These are phyloP conservation scores for Pogonocichla stellata DNA, from an alignment of 2,113 vertebrate genomes.

Conservation along the genomic window DNA sequence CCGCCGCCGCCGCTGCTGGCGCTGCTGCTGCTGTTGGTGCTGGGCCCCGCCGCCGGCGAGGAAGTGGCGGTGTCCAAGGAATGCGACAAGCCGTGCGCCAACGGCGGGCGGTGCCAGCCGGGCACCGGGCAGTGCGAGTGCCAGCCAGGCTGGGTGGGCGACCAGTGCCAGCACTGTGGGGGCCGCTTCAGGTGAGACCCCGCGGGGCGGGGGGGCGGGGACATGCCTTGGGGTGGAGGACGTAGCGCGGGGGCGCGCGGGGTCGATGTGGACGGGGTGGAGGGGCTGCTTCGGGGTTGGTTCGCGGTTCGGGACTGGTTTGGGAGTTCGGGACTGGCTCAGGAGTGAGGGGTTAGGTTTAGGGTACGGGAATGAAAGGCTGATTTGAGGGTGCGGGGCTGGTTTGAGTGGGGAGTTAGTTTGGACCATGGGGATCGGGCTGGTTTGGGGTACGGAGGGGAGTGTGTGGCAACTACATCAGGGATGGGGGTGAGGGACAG, in stretches of 20 bases:
- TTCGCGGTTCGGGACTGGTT: no score
- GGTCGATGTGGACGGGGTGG: no score
- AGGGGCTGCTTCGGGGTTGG: background rate
- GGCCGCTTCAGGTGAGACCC: conserved; percentile 88
- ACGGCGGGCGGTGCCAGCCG: conserved; percentile 87
- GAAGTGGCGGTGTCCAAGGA: conserved; percentile 80
- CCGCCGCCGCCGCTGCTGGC: background rate
- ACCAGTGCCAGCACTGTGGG: conserved; percentile 98
- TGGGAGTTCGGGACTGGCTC: no score
- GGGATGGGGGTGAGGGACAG: background rate
- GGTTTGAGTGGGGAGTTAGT: background rate
- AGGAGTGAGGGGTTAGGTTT: no score
- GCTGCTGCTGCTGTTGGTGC: conserved; percentile 3
- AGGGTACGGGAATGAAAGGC: background rate
- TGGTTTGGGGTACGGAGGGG: background rate
- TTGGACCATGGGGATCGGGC: background rate
- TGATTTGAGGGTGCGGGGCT: background rate
- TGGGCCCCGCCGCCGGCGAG: background rate
- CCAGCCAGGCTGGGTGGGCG: conserved; percentile 91
- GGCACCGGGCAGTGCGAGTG: conserved; percentile 86
- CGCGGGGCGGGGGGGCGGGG: background rate
- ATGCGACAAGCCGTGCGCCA: conserved; percentile 90
- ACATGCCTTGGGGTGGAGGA: no score
- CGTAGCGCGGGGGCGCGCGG: no score
- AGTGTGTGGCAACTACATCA: background rate